A percentile compares a stretch with the other conserved stretches of the same genome.
phyloP scores from a whole-genome alignment of 2,113 vertebrate genomes.

The Pyrgilauda ruficollis region DNA sequence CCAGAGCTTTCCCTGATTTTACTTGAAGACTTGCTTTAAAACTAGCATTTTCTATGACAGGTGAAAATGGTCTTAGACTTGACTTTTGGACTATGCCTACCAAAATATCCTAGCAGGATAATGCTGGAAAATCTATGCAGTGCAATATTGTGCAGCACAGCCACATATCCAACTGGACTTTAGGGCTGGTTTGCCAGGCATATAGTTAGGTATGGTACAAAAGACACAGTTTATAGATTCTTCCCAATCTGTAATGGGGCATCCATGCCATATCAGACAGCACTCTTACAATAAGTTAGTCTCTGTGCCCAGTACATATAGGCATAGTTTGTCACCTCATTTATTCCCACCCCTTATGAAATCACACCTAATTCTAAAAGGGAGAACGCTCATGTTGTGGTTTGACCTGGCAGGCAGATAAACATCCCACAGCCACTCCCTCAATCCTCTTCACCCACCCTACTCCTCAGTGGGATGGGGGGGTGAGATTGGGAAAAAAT shows the following conservation, averaged over 20 bases:
- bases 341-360: neutral
- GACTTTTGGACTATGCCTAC: neutral
- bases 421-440: neutral
- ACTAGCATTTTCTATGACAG: neutral
- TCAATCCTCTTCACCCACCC: neutral
- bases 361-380: neutral
- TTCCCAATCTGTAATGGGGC: neutral
- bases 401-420: neutral
- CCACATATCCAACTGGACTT: neutral
- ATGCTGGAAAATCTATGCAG: neutral
- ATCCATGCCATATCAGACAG: neutral
- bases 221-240: neutral
- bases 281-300: neutral
- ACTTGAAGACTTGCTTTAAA: neutral
- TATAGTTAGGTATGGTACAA: neutral
- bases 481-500: neutral
- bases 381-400: neutral
- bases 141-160: neutral
- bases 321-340: neutral
- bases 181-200: neutral
- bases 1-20: neutral
- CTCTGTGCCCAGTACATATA: neutral
- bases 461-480: accelerated
- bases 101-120: neutral
- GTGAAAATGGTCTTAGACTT: neutral